Base-by-base conservation (phyloP, 2,113 vertebrate genomes). In the Burhinus bistriatus region DNA sequence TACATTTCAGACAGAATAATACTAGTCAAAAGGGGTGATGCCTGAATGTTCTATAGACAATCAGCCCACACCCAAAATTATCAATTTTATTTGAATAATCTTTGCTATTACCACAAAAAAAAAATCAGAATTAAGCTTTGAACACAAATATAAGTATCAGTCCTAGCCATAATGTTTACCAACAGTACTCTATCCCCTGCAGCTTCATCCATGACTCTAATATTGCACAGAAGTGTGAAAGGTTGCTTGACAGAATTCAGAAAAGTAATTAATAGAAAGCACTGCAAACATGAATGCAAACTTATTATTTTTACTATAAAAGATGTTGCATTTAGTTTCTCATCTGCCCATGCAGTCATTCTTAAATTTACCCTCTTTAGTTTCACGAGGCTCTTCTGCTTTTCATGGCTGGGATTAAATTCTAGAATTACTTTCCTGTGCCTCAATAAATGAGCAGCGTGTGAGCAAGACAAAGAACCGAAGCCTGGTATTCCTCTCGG, bases 311-410 rank as follows among this genome's bases (percentile, higher is more conserved):
- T 57, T 66, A 32, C 61, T 36, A 59, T 23, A 42, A 79, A 59
- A 49, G 10, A 23, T 1, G 1, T 47, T 45, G 5, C 6, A 21
- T 76, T 76, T 69, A 57, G 4, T 71, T 92, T 79, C n/a, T 72
- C 0, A 0, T 72, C 30, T 69, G 45, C 19, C 27, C n/a, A 3
- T 15, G n/a, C 2, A 20, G 7, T 40, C 30, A 21, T 55, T 71
- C 30, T 58, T 64, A 42, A 64, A 2, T 10, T 55, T 23, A 30
- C 12, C 30, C 22, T 55, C 23, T 16, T 40, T 49, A 82, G 3
- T 26, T 88, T 32, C 62, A 38, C 11, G n/a, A 34, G 15, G 20
- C 9, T 57, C 20, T 61, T 59, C 20, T 2, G 18, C 9, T 51
- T 94, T 83, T 88, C 71, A 17, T 34, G 36, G 2, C 18, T 80